Evolutionary conservation across 2,113 vertebrate species (phyloP).

Genomic region (Spea bombifrons): DNA sequence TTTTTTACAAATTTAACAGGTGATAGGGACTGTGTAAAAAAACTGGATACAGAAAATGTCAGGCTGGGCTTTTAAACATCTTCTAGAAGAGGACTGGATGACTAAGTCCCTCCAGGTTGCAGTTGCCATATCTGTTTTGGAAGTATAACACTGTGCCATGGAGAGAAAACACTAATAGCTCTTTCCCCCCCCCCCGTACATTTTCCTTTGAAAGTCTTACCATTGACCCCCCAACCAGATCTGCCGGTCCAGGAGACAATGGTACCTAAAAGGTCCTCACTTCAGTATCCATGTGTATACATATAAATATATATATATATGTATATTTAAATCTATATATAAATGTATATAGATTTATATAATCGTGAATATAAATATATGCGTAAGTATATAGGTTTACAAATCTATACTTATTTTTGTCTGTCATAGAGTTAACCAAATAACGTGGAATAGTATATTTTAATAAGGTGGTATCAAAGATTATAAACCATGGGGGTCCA

Average conservation of each 20-base stretch:
- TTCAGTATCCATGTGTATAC: constrained; percentile 48
- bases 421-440: constrained; percentile 19
- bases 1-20: constrained; percentile 25
- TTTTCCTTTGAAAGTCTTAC: background rate
- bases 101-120: background rate
- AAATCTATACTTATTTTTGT: constrained; percentile 40
- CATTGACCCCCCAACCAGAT: background rate
- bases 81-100: background rate
- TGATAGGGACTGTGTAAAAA: constrained; percentile 44
- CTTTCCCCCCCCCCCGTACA: constrained; percentile 14
- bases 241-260: background rate
- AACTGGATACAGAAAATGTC: constrained; percentile 49
- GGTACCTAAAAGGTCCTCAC: constrained; percentile 3
- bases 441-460: constrained; percentile 22
- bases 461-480: background rate
- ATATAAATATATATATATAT: constrained; percentile 57
- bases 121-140: background rate
- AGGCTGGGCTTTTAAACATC: constrained; percentile 55
- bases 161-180: constrained; percentile 2
- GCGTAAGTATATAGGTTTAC: constrained; percentile 16
- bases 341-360: constrained; percentile 35
- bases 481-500: background rate
- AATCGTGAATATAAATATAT: constrained; percentile 36
- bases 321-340: constrained; percentile 63
- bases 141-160: constrained; percentile 11